Base-by-base conservation (phyloP, 2,113 vertebrate species). In the Hippocampus zosterae region DNA sequence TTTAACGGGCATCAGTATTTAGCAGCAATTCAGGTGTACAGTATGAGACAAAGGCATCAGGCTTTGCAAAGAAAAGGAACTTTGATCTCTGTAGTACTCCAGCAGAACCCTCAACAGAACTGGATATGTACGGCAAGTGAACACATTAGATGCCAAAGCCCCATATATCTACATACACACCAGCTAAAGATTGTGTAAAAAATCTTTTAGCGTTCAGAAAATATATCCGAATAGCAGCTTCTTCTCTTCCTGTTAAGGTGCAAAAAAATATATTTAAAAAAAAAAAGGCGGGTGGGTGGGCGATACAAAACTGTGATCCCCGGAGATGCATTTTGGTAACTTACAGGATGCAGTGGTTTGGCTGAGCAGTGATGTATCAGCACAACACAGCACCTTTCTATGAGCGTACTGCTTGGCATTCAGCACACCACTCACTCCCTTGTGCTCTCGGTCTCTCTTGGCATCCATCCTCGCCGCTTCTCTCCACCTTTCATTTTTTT, bases 361-460 rank as follows among this genome's bases (percentile, higher is more conserved):
- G 73, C 61, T 73, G 65, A 84, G 65, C 69, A 63, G 64, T 65
- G 77, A 68, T 75, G 27, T 72, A 65, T 65, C 63, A 46, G 63
- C 41, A 46, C 41, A 59, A 84, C 82, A 85, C 85, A 84, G 81
- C 83, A 69, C 80, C 75, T 73, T 81, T 84, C 82, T 84, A 60
- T 75, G 62, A 56, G 67, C 73, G 66, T 10, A 64, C 84, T 88
- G 79, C 80, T 90, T 88, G 81, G 81, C 81, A 88, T 86, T 84
- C 84, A 81, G 66, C 70, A 68, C 59, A 44, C 60, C 15, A 59
- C 79, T 74, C 50, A 2, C 69, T 75, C 79, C 60, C 63, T 80
- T 67, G 67, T 70, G 56, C 76, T 68, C 52, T 44, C 25, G 48
- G 68, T 77, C 74, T 79, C 70, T 66, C 63, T 27, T 78, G 76